A percentile compares a stretch with the other conserved stretches of the same genome.
Evolutionary conservation across 2,113 vertebrate genomes (phyloP).

Genomic region (Menidia beryllina): DNA sequence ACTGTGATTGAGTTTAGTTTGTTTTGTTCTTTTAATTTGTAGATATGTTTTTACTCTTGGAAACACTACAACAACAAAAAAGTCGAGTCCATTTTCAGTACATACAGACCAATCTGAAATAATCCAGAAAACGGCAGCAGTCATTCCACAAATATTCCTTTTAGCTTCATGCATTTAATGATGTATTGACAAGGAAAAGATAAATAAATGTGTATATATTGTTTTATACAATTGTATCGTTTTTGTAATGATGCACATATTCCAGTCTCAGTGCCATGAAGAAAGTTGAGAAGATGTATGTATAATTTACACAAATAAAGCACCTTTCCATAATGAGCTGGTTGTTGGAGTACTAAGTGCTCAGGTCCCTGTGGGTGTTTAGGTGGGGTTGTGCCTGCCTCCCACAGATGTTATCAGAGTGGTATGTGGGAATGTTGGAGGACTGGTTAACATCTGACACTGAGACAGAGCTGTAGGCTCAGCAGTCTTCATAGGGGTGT

Average conservation of each 20-base stretch:
- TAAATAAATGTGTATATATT: slow-evolving; percentile 66
- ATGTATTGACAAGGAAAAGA: slow-evolving; percentile 64
- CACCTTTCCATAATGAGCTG: slow-evolving; percentile 52
- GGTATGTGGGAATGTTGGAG: too few relatives aligned
- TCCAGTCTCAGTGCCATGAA: slow-evolving; percentile 61
- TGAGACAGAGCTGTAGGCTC: too few relatives aligned
- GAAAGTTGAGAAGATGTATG: slow-evolving; percentile 50
- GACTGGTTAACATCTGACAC: too few relatives aligned
- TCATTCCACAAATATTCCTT: slow-evolving; percentile 41
- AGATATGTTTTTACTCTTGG: slow-evolving; percentile 28
- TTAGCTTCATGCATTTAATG: slow-evolving; percentile 56
- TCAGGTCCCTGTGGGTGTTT: too few relatives aligned
- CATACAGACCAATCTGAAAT: slow-evolving; percentile 29
- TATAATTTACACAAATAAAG: slow-evolving; percentile 79
- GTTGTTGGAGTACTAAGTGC: too few relatives aligned
- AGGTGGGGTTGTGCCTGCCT: too few relatives aligned
- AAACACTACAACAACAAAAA: slow-evolving; percentile 1
- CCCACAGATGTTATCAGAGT: too few relatives aligned
- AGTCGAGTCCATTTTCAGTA: slow-evolving; percentile 12
- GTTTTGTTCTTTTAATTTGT: slow-evolving; percentile 12
- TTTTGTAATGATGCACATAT: slow-evolving; percentile 72
- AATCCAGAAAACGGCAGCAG: slow-evolving; percentile 35
- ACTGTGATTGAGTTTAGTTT: neutral
- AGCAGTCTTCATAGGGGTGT: too few relatives aligned
- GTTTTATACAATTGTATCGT: slow-evolving; percentile 75